Evolutionary conservation across 2,113 vertebrate genomes (phyloP).

Genomic region (Atrichornis clamosus): DNA sequence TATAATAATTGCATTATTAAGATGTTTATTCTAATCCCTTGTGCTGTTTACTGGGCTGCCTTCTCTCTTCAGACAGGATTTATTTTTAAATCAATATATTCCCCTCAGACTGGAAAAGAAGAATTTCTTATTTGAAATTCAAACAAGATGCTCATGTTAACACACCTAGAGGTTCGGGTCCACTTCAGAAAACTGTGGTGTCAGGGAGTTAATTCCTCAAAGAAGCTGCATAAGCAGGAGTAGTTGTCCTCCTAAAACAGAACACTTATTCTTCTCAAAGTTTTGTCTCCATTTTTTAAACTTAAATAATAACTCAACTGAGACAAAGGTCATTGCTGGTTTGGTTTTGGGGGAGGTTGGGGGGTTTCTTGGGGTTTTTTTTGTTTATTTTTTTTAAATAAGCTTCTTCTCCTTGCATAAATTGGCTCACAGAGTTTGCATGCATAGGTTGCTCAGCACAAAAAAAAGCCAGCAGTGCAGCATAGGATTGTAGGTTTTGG

Average conservation of each 20-base stretch:
- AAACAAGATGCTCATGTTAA: neutral
- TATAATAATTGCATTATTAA: neutral
- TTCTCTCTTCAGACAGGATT: neutral
- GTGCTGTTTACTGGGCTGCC: neutral
- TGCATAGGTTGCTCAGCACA: neutral
- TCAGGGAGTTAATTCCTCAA: neutral
- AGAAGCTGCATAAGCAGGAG: neutral
- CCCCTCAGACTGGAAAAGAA: neutral
- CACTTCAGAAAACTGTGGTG: neutral
- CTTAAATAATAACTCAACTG: neutral
- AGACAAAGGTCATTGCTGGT: neutral
- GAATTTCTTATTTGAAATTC: neutral
- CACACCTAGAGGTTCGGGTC: neutral
- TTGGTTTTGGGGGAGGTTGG: neutral
- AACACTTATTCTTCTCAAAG: neutral
- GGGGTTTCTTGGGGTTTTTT: no score
- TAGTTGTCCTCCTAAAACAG: neutral
- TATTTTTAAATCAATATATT: neutral
- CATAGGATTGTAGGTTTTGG: neutral
- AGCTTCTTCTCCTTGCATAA: neutral
- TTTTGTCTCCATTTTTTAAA: neutral
- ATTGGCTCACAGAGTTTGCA: rapidly evolving
- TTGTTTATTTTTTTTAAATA: neutral
- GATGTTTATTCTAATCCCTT: neutral
- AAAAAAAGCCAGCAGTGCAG: neutral